Evolutionary conservation across 2,113 vertebrate genomes (phyloP).

Genomic region (Salvelinus sp.): DNA sequence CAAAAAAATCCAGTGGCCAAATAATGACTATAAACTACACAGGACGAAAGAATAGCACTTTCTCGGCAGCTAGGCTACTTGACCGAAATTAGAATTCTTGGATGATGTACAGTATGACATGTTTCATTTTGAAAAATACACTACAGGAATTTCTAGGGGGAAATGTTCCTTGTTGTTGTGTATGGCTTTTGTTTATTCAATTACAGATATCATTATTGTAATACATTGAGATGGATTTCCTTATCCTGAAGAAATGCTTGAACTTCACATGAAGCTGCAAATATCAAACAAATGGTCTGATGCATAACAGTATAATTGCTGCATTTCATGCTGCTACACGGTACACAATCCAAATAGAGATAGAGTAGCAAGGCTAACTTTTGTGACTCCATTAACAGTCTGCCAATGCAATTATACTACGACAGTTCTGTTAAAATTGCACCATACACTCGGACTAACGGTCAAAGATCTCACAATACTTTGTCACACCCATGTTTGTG

Average conservation of each 20-base stretch:
- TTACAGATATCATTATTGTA: neutral
- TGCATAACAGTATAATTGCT: conserved; percentile 19
- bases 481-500: conserved; percentile 26
- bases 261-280: conserved; percentile 31
- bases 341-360: conserved; percentile 1
- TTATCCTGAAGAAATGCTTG: conserved; percentile 11
- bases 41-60: neutral
- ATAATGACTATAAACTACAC: neutral
- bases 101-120: neutral
- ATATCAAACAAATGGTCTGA: conserved; percentile 27
- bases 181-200: neutral
- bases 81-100: neutral
- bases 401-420: conserved; percentile 29
- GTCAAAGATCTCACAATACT: conserved; percentile 17
- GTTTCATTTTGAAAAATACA: neutral
- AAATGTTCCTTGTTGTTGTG: neutral
- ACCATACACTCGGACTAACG: no score
- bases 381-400: conserved; percentile 24
- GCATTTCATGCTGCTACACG: conserved; percentile 22
- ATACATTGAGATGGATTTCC: neutral
- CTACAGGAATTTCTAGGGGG: neutral
- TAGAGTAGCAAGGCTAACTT: conserved; percentile 16
- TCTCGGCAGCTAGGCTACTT: neutral
- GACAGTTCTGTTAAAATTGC: conserved; percentile 26
- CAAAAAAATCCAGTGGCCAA: neutral